Base-by-base conservation (phyloP, 1,140 invertebrate species). In the Kradibia gibbosae region DNA sequence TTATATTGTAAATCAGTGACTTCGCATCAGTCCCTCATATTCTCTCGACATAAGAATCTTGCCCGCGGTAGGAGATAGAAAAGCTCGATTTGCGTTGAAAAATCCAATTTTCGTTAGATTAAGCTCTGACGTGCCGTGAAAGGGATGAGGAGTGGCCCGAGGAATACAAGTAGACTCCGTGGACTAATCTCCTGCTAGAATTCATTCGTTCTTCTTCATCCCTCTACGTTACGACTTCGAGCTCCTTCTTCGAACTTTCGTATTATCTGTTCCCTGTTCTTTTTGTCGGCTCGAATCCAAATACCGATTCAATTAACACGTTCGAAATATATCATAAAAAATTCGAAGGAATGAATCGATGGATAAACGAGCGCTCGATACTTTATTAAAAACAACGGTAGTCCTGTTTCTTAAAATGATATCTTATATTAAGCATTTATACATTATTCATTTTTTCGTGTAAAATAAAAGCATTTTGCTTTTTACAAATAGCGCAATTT, bases 91-190 rank as follows among this genome's bases (percentile, higher is more conserved):
- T 48, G 65, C 36, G 60, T 70, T 71, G 80, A 70, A 77, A 81
- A 81, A 81, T 81, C 73, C 65, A 82, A 77, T 82, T 82, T 82
- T 72, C 80, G 31, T 72, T 36, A 74, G 80, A 82, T 82, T 82
- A 82, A 82, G 60, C 48, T n/a, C 39, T 71, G 74, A 73, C 72
- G 67, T 80, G 45, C 36, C 45, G 28, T 67, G n/a, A 53, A 28
- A 80, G 28, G 25, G n/a, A 75, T 20, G 8, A 15, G 11, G 34
- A 72, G 36, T 22, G 8, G 31, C 76, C 62, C 62, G 13, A 57
- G 28, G 25, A 78, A 39, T 75, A 48, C 75, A 76, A 75, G 55
- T 20, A 81, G 80, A 81, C 74, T 81, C 55, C 60, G 74, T 28
- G 36, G 48, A 78, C 53, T 82, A 82, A 77, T 82, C 80, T 82